Conservation (phyloP, 1,140 invertebrate species). For the Chlorops oryzae region DNA sequence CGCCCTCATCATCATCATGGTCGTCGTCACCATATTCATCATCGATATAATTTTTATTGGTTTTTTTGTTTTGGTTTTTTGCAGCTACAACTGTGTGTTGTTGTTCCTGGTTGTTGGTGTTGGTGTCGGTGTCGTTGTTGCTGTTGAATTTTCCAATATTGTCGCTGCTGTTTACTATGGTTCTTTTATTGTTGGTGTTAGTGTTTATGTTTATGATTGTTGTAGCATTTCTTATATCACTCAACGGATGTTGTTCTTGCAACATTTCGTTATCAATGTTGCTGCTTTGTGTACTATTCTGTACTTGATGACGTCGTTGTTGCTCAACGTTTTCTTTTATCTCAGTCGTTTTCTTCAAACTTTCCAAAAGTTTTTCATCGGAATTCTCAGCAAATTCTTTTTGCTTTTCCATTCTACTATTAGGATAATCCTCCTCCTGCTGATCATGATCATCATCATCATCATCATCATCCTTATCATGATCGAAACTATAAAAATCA, state of each 20-base stretch:
- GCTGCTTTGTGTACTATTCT: neutral
- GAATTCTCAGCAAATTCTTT: constrained; percentile 37
- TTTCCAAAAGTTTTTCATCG: constrained; percentile 16
- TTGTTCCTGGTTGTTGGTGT: constrained; percentile 28
- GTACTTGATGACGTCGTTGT: neutral
- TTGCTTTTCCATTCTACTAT: constrained; percentile 37
- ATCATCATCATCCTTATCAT: neutral
- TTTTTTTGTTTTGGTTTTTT: constrained; percentile 9
- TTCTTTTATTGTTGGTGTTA: constrained; percentile 30
- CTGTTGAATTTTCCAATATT: constrained; percentile 1
- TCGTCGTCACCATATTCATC: constrained; percentile 1
- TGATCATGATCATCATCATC: constrained; percentile 5
- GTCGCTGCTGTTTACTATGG: constrained; percentile 19
- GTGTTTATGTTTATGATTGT: constrained; percentile 32
- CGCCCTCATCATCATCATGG: neutral
- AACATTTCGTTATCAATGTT: constrained; percentile 31
- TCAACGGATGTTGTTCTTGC: constrained; percentile 32
- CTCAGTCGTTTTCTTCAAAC: constrained; percentile 2
- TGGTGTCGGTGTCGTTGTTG: constrained; percentile 29
- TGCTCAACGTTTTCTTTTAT: constrained; percentile 2
- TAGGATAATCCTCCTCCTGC: constrained; percentile 23
- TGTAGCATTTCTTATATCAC: constrained; percentile 46
- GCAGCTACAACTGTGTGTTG: constrained; percentile 7
- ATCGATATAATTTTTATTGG: constrained; percentile 18
- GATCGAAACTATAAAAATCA: too few species aligned